Conservation (phyloP, 1,140 invertebrate species). For the Heterodera schachtii region DNA sequence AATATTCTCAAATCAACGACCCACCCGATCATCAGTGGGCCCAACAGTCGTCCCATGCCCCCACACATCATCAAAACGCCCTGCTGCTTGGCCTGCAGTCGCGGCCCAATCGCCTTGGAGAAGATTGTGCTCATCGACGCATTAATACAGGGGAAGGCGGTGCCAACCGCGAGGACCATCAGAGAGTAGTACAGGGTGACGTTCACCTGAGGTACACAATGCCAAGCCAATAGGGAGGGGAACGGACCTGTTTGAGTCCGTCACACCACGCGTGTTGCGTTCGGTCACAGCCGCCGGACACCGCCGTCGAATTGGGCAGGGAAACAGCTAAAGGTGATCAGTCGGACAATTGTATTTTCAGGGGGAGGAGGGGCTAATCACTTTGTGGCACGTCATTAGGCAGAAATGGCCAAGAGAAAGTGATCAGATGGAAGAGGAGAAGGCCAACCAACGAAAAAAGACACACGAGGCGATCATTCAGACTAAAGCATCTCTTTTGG, state of each 20-base stretch:
- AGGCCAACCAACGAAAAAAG: slow-evolving; percentile 38
- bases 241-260: background rate
- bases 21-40: slow-evolving; percentile 31
- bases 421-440: slow-evolving; percentile 43
- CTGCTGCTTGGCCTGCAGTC: slow-evolving; percentile 42
- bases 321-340: slow-evolving; percentile 13
- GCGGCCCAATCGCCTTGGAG: slow-evolving; percentile 39
- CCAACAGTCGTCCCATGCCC: slow-evolving; percentile 21
- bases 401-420: slow-evolving; percentile 50
- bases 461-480: slow-evolving; percentile 30
- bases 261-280: slow-evolving; percentile 42
- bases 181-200: slow-evolving; percentile 35
- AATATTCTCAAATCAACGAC: too few relatives aligned
- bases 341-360: too few relatives aligned
- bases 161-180: slow-evolving; percentile 43
- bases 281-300: slow-evolving; percentile 37
- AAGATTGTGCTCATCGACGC: slow-evolving; percentile 45
- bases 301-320: background rate
- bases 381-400: slow-evolving; percentile 27
- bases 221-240: background rate
- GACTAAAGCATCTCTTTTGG: slow-evolving; percentile 29
- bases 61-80: slow-evolving; percentile 40
- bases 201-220: slow-evolving; percentile 4
- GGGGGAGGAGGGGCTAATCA: background rate
- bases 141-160: slow-evolving; percentile 37